Evolutionary conservation across 2,888 invertebrate species (phyloP), one percentile per base, ranked within the genome.

Genomic region (Rhimphoctona megacephalus): DNA sequence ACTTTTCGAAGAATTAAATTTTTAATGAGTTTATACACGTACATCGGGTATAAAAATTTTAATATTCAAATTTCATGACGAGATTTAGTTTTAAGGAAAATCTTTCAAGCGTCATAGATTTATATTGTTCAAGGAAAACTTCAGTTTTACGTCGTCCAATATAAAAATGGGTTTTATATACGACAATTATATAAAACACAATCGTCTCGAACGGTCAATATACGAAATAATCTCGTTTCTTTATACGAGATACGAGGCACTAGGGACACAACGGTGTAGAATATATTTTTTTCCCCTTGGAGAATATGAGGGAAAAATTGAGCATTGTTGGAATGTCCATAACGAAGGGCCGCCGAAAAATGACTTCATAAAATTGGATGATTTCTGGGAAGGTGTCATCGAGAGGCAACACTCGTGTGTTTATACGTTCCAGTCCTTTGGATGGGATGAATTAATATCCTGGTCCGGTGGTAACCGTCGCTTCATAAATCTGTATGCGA

Each of bases 281-380:
- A 69, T 8, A 69, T 79, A 67, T 83, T 81, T 64, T 83, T 88
- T 84, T 78, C 61, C 81, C 80, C 30, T 17, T 17, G 30, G 0
- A 49, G 49, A 81, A 76, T 76, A 66, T 33, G 72, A 69, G 72
- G 33, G 33, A 30, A 52, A 70, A 76, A 77, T 43, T 57, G 70
- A 33, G 46, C 72, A 87, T 80, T 82, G 81, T 83, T 54, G 52
- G 57, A 57, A 79, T 73, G 57, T 81, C 33, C 49, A 77, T 54
- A 76, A 43, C 78, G 49, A 69, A 61, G 81, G n/a, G 61, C 78
- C 66, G 30, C 30, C 61, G 61, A 77, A 77, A 89, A 90, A 90
- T 90, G 88, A 89, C 89, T 90, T 89, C 85, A 88, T 90, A 91
- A 90, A 91, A 91, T 74, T 83, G 81, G 81, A 69, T 76, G 72